Conservation (phyloP, 1,140 invertebrate genomes). For the Cydia fagiglandana region DNA sequence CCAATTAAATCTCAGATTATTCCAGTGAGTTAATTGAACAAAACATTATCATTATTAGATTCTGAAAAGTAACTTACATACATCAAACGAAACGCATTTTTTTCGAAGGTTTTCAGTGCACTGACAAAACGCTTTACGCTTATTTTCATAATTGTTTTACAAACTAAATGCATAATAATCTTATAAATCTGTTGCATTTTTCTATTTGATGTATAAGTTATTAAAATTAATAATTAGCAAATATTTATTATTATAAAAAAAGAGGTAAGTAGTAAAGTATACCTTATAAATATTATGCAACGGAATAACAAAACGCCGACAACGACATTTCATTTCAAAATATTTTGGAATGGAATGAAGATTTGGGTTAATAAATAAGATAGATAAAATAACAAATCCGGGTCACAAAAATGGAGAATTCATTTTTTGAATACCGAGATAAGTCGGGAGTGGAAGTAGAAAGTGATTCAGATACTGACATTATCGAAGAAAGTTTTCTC, state of each 20-base stretch:
- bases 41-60: too few species aligned
- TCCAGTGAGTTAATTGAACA: too few species aligned
- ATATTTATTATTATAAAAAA: background rate
- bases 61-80: too few species aligned
- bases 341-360: constrained; percentile 32
- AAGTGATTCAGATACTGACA: constrained; percentile 58
- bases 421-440: constrained; percentile 69
- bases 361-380: background rate
- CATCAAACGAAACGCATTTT: background rate
- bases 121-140: background rate
- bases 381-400: constrained; percentile 4
- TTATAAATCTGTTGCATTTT: background rate
- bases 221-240: background rate
- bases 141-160: background rate
- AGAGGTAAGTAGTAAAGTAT: background rate
- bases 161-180: background rate
- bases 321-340: constrained; percentile 49
- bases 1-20: too few species aligned
- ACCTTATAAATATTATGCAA: background rate
- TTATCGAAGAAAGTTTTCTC: constrained; percentile 63
- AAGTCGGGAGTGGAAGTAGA: constrained; percentile 45
- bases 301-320: constrained; percentile 42
- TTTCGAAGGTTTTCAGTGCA: background rate
- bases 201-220: background rate
- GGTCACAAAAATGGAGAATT: constrained; percentile 58